Evolutionary conservation across 2,888 invertebrate genomes (phyloP), one percentile per base, ranked within the genome.

Genomic region (Oeneis ivallda): DNA sequence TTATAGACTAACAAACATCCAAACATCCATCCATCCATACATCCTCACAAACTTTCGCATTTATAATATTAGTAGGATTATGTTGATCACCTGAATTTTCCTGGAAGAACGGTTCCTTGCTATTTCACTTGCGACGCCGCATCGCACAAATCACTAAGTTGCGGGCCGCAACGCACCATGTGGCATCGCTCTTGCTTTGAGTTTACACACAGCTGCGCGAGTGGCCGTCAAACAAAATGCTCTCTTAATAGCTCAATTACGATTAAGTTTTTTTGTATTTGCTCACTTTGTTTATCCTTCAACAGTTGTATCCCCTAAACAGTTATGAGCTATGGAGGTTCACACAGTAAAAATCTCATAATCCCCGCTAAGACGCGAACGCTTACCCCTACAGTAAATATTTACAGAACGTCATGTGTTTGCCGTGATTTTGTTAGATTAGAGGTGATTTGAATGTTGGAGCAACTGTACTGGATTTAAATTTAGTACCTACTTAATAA

Each of bases 281-380:
- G n/a, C 53, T 54, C 63, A 39, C 43, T 49, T 7, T 70, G 66
- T 69, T 69, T 69, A 69, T 50, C 58, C 49, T 56, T 58, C 61
- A 52, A 50, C 61, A 50, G 67, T 70, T 69, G 64, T 68, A 67
- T 61, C 64, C 71, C 68, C 64, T 61, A 56, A 70, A 67, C 56
- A 64, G 67, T 68, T 72, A 71, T 72, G 74, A 72, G 75, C 76
- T 74, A 73, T 74, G 74, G 76, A 81, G 78, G 77, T 87, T 89
- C 89, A 81, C 89, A 89, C 84, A 85, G 76, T 89, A 87, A 87
- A 87, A 85, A 76, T 75, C 78, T 74, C 78, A 77, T 86, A 86
- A 85, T 84, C 83, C 76, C 66, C 54, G 59, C 69, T 68, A 74
- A 77, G 75, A 69, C 69, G 79, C 75, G 72, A 69, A 72, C 71